These are phyloP conservation scores for Hydropotes inermis DNA, from an alignment of 2,113 vertebrate species.

Conservation along the genomic window DNA sequence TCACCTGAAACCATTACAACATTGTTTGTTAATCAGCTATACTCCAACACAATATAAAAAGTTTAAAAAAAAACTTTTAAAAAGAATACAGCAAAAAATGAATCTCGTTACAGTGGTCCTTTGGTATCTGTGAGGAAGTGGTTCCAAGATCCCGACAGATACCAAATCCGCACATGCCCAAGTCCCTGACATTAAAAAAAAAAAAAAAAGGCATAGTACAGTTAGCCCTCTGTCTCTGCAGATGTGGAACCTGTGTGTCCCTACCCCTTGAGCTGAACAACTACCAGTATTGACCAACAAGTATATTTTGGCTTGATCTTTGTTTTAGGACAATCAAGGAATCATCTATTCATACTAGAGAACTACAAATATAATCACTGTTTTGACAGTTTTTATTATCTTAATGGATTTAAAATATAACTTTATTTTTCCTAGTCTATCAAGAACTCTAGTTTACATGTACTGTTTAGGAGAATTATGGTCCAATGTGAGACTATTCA, in stretches of 20 bases:
- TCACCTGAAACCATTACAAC: neutral
- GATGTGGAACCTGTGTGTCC: neutral
- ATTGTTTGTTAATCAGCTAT: neutral
- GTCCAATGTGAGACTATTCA: neutral
- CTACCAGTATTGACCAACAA: neutral
- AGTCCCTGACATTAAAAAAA: neutral
- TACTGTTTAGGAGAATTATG: neutral
- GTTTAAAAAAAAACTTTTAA: neutral
- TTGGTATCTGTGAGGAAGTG: neutral
- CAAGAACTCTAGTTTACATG: neutral
- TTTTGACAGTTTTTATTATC: neutral
- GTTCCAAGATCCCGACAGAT: neutral
- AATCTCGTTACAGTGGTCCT: neutral
- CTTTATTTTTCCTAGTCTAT: neutral
- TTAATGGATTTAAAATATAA: conserved; percentile 3
- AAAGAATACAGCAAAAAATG: neutral
- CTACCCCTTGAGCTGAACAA: neutral
- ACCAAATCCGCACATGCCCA: neutral
- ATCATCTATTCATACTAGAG: neutral
- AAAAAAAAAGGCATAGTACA: neutral
- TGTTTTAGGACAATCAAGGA: neutral
- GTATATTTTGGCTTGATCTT: neutral
- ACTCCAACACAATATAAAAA: neutral
- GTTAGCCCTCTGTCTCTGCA: neutral
- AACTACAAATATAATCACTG: neutral